Percentiles rank a stretch among this genome's conserved stretches.
These are phyloP conservation scores for Pharmacophagus antenor DNA, from an alignment of 2,888 invertebrate genomes.

Conservation along the genomic window DNA sequence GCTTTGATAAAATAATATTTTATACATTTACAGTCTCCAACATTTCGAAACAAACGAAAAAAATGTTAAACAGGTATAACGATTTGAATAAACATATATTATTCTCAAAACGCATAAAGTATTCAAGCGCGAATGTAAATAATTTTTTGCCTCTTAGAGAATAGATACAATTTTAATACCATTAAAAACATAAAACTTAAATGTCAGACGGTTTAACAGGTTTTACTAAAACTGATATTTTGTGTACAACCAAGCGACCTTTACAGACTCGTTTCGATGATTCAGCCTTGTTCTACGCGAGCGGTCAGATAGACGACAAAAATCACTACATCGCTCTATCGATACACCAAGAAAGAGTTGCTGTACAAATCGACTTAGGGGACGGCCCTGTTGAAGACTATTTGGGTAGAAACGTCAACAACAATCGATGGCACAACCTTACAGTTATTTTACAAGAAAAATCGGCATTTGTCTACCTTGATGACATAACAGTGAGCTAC, in stretches of 20 bases:
- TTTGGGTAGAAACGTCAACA: constrained; percentile 85
- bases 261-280: constrained; percentile 92
- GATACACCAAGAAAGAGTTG: constrained; percentile 89
- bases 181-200: constrained; percentile 32
- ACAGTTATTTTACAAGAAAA: constrained; percentile 91
- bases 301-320: constrained; percentile 92
- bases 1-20: no score
- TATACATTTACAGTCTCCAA: no score
- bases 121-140: not conserved
- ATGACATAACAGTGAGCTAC: constrained; percentile 85
- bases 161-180: constrained; percentile 12
- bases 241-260: constrained; percentile 26
- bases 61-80: not conserved
- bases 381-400: constrained; percentile 86
- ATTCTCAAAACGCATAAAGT: not conserved
- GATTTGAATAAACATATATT: not conserved
- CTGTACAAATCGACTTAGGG: constrained; percentile 93
- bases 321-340: constrained; percentile 95
- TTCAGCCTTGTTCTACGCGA: constrained; percentile 95
- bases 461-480: constrained; percentile 87
- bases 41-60: no score
- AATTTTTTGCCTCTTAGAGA: constrained; percentile 6
- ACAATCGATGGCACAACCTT: constrained; percentile 93
- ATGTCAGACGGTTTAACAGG: constrained; percentile 28
- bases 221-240: constrained; percentile 25